Conservation (phyloP, 64 coral and sea anemone species). For the Actinia equina region DNA sequence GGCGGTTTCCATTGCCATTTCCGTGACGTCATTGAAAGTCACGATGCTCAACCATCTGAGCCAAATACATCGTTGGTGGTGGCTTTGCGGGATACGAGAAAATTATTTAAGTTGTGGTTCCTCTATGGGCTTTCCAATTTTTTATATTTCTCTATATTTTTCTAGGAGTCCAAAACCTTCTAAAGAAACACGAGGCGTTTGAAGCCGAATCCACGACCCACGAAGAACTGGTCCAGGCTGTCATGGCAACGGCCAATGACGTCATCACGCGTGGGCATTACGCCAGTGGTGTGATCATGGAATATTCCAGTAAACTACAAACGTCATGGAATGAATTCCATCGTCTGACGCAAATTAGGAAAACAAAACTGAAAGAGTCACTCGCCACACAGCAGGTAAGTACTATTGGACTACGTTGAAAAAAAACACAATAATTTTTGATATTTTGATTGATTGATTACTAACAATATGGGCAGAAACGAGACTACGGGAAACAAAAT, state of each 20-base stretch:
- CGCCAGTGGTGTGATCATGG: slow-evolving; percentile 61
- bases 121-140: too few relatives aligned
- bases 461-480: too few relatives aligned
- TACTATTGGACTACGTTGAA: background rate
- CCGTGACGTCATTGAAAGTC: too few relatives aligned
- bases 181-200: slow-evolving; percentile 91
- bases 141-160: background rate
- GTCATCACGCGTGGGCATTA: slow-evolving; percentile 72
- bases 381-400: slow-evolving; percentile 72
- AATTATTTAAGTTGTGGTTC: too few relatives aligned
- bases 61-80: too few relatives aligned
- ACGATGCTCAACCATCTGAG: too few relatives aligned
- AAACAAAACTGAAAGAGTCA: slow-evolving; percentile 65
- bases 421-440: too few relatives aligned
- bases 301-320: slow-evolving; percentile 41
- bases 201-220: slow-evolving; percentile 72
- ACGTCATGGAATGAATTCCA: slow-evolving; percentile 62
- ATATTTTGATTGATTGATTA: too few relatives aligned
- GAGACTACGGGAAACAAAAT: too few relatives aligned
- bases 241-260: slow-evolving; percentile 53
- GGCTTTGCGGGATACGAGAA: too few relatives aligned
- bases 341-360: slow-evolving; percentile 48
- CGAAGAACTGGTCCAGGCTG: slow-evolving; percentile 53
- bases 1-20: too few relatives aligned
- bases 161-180: slow-evolving; percentile 68